These are phyloP conservation scores for Galago senegalensis DNA, from an alignment of 2,797 vertebrate genomes.

Conservation along the genomic window DNA sequence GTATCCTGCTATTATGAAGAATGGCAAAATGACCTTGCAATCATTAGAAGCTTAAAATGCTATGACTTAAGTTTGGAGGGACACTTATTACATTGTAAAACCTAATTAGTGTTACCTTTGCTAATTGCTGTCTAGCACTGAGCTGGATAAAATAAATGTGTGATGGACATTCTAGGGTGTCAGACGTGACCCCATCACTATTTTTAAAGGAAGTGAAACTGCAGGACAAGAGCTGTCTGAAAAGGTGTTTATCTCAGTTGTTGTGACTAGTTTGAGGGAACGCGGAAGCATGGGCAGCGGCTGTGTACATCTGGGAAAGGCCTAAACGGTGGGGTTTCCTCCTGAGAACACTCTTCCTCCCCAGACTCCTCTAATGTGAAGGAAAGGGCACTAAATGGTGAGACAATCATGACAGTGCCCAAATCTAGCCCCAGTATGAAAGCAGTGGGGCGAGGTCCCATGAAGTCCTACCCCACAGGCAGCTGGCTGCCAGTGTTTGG, in stretches of 20 bases:
- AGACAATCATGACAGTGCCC: neutral
- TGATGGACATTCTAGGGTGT: constrained; percentile 66
- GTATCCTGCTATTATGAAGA: constrained; percentile 83
- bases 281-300: constrained; percentile 1
- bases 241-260: constrained; percentile 72
- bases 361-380: neutral
- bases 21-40: constrained; percentile 87
- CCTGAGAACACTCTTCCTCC: neutral
- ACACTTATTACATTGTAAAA: constrained; percentile 89
- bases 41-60: constrained; percentile 87
- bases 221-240: constrained; percentile 62
- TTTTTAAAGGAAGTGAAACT: constrained; percentile 73
- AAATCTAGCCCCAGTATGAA: neutral
- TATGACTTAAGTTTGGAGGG: constrained; percentile 89
- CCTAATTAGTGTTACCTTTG: constrained; percentile 89
- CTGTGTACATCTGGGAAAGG: constrained; percentile 55
- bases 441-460: neutral
- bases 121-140: constrained; percentile 88
- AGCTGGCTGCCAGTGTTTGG: neutral
- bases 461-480: neutral
- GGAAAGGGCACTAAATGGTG: neutral
- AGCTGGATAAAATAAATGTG: constrained; percentile 86
- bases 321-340: constrained; percentile 53
- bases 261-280: constrained; percentile 46
- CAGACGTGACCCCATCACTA: neutral